Base-by-base conservation (phyloP, 2,888 invertebrate genomes). In the Cheiracanthium punctorium region DNA sequence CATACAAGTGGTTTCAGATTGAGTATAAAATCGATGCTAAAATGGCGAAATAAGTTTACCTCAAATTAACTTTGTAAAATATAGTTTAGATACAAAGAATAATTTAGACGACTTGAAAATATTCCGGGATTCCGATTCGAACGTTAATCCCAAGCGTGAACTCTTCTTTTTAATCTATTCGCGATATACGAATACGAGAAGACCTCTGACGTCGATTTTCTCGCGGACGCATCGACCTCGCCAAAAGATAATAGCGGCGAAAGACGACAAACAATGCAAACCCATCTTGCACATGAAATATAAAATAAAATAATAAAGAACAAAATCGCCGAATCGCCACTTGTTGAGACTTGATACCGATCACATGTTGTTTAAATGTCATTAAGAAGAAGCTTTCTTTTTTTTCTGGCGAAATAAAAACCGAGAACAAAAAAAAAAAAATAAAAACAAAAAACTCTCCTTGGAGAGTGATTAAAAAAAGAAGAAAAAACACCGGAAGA, bases 311-410 rank as follows among this genome's bases (percentile, higher is more conserved):
- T 2, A 24, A 58, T 24, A 24, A 58, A 24, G 24, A 24, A 12
- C 4, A 24, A 58, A 58, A 58, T 4, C 20, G 24, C 0, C 12
- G 24, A n/a, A 69, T 28, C 72, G 32, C 65, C 84, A 79, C 84
- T 84, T 79, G 84, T 79, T 79, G 77, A 58, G 75, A 69, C 73
- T 70, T 52, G 20, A 58, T 58, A 58, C 24, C 12, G 24, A 58
- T 58, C 58, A 58, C 24, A 17, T 48, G 48, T 17, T 48, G 2
- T 48, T 48, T 48, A 48, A 48, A 48, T 48, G 48, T 17, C 17
- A 17, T 48, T 48, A 48, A 48, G 48, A 17, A 10, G 4, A 2
- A 12, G 24, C 58, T 58, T 32, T 37, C 10, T 37, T 7, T 37
- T 37, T n/a, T n/a, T 48, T 48, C 48, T 7, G 17, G 17, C 17